phyloP scores from a whole-genome alignment of 1,140 invertebrate genomes.

The Ectropis grisescens region DNA sequence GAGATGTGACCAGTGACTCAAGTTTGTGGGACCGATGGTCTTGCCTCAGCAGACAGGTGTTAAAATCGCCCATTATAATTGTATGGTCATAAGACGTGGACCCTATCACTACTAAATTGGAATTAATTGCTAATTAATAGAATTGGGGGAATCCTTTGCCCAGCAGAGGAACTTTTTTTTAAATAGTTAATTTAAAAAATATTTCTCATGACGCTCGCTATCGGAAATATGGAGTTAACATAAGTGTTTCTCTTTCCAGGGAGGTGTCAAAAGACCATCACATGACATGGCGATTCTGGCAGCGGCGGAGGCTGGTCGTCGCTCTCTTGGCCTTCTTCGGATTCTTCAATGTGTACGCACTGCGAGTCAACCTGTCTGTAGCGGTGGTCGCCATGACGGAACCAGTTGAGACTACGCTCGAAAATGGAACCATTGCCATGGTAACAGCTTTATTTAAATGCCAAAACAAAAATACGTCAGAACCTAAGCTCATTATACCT shows the following conservation, averaged over 20 bases:
- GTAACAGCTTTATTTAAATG: no score
- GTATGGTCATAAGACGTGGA: no score
- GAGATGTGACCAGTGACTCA: no score
- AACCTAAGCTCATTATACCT: no score
- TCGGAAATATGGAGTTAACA: no score
- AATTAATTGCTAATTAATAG: not conserved
- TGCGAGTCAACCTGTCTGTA: slow-evolving; percentile 90
- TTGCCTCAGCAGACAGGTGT: no score
- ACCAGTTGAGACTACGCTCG: slow-evolving; percentile 69
- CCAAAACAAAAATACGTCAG: no score
- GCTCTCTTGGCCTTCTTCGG: slow-evolving; percentile 87
- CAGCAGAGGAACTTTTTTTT: no score
- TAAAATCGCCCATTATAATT: no score
- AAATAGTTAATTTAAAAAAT: not conserved
- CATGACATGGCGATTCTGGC: slow-evolving; percentile 78
- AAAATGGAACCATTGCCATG: slow-evolving; percentile 69
- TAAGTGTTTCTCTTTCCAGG: slow-evolving; percentile 37
- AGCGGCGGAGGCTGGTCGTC: slow-evolving; percentile 78
- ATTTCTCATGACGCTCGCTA: not conserved
- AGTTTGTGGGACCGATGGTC: no score
- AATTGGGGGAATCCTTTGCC: no score
- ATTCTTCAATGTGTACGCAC: slow-evolving; percentile 89
- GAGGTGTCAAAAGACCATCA: slow-evolving; percentile 64
- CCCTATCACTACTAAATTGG: not conserved
- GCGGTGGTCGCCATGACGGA: slow-evolving; percentile 92